Base-by-base conservation (phyloP, 2,888 invertebrate genomes). In the Rugalucina vietnamica region DNA sequence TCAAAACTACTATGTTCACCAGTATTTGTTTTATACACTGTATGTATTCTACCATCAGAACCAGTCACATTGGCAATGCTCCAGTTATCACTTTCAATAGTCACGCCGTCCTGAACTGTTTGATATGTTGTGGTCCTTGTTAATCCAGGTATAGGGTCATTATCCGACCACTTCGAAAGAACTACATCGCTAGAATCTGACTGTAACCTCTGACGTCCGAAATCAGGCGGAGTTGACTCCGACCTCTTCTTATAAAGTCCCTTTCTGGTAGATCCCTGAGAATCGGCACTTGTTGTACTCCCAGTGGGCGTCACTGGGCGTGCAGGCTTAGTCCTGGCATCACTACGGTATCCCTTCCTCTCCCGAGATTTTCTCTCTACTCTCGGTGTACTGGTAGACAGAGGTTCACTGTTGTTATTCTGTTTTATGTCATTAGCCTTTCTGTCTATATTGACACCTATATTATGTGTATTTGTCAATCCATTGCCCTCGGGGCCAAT, bases 211-310 rank as follows among this genome's bases (percentile, higher is more conserved):
- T 81, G 73, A 69, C 87, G 80, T 34, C 88, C 85, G 27, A 89
- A 76, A 57, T 86, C 89, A 54, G 90, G 87, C n/a, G 90, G 90
- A 18, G 90, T 90, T 5, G 91, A 91, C 21, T 86, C 82, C 37
- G 89, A 88, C 21, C 90, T 82, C 78, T 90, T 90, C 39, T 88
- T 84, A 78, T 91, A 91, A 29, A 85, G 76, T 43, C 88, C 73
- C 21, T 75, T 77, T 54, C 86, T 73, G n/a, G 72, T 78, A 10
- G 81, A 84, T 12, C 72, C 82, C 2, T 60, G 72, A 5, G 90
- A 90, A 12, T 88, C 89, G 37, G 80, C 74, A 84, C 88, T 89
- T 57, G 78, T 85, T 24, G 86, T 32, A 81, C 88, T 84, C 37
- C 87, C 82, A 75, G 69, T 60, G 49, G 83, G 82, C 43, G 84